Percentiles rank a stretch among this genome's conserved stretches.
Conservation (phyloP, 2,797 vertebrate genomes). For the Poeciliopsis presidionis region DNA sequence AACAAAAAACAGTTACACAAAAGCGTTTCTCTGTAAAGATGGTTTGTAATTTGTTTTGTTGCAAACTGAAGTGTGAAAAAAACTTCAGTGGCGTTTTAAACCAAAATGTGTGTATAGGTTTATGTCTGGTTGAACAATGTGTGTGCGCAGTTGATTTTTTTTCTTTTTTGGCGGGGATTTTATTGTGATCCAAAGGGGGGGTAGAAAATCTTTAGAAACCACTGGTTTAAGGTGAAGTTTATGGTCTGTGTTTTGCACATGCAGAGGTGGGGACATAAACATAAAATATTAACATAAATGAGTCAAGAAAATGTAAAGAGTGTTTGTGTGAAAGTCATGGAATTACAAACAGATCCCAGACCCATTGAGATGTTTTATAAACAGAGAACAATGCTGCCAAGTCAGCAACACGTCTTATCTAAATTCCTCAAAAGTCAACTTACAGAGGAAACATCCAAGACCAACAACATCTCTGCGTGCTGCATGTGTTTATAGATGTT, state of each 20-base stretch:
- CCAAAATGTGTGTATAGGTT: too few relatives aligned
- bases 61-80: too few relatives aligned
- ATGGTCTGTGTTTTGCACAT: background rate
- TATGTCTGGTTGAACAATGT: too few relatives aligned
- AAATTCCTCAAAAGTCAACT: constrained; percentile 29
- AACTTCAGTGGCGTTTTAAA: too few relatives aligned
- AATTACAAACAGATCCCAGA: background rate
- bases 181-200: too few relatives aligned
- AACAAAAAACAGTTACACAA: too few relatives aligned
- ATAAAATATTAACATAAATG: background rate
- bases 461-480: constrained; percentile 23
- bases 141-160: too few relatives aligned
- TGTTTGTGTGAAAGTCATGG: background rate
- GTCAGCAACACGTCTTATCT: constrained; percentile 29
- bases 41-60: too few relatives aligned
- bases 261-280: background rate
- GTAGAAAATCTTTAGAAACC: too few relatives aligned
- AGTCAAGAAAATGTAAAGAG: too few relatives aligned
- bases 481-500: constrained; percentile 13
- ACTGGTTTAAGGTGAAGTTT: background rate
- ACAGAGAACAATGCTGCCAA: constrained; percentile 18
- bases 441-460: constrained; percentile 26
- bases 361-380: constrained; percentile 23
- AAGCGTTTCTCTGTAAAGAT: too few relatives aligned
- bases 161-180: too few relatives aligned